These are phyloP conservation scores for Metallyticus violacea DNA, from an alignment of 2,888 invertebrate genomes.

Conservation along the genomic window DNA sequence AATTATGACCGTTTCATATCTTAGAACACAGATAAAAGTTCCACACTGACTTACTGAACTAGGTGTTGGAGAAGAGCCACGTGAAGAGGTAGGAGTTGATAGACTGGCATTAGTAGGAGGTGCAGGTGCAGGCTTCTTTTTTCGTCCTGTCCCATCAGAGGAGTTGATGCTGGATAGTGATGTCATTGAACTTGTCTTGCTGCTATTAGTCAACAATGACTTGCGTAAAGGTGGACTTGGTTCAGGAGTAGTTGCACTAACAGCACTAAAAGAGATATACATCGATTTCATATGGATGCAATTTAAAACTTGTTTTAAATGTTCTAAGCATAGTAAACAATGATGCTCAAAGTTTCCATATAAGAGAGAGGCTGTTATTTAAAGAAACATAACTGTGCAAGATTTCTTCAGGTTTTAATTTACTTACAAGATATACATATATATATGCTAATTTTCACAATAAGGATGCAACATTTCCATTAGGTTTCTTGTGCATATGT, in stretches of 20 bases:
- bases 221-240: conserved; percentile 42
- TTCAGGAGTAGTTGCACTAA: conserved; percentile 38
- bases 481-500: too few species aligned
- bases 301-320: neutral
- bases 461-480: too few species aligned
- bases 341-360: neutral
- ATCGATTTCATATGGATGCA: neutral
- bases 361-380: too few species aligned
- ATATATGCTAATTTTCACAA: too few species aligned
- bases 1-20: too few species aligned
- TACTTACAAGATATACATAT: too few species aligned
- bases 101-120: conserved; percentile 50
- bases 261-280: neutral
- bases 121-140: conserved; percentile 68
- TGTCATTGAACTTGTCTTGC: conserved; percentile 30
- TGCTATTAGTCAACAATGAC: conserved; percentile 39
- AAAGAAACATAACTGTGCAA: too few species aligned
- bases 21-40: too few species aligned
- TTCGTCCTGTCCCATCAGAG: conserved; percentile 50
- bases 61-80: conserved; percentile 43
- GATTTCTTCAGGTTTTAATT: too few species aligned
- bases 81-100: conserved; percentile 24
- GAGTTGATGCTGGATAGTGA: conserved; percentile 34
- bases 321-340: neutral
- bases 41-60: conserved; percentile 44